These are phyloP conservation scores for Podargus strigoides DNA, from an alignment of 2,797 vertebrate genomes.

Conservation along the genomic window DNA sequence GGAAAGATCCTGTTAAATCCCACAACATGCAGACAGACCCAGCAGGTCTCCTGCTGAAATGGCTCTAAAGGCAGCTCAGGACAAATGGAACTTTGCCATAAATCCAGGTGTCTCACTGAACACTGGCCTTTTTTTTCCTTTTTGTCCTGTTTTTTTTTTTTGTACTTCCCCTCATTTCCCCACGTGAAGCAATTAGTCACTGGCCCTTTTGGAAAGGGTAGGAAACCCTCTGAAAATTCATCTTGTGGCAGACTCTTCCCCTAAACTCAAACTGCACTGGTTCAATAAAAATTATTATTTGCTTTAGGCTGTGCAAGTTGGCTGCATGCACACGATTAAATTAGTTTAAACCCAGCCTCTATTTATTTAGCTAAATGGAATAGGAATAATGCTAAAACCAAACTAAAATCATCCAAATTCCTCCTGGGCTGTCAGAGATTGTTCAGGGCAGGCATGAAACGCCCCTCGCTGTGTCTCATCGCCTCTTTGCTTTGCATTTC, in stretches of 20 bases:
- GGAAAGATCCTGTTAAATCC: neutral
- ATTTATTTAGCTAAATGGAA: slow-evolving; percentile 51
- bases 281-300: neutral
- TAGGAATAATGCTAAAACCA: neutral
- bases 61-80: neutral
- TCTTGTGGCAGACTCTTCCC: neutral
- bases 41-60: neutral
- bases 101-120: neutral
- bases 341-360: slow-evolving; percentile 3
- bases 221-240: neutral
- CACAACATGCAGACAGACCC: neutral
- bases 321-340: neutral
- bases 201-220: neutral
- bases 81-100: neutral
- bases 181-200: neutral
- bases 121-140: neutral
- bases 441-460: neutral
- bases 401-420: neutral
- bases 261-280: neutral
- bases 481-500: neutral
- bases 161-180: neutral
- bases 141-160: too few relatives aligned
- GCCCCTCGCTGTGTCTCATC: accelerated
- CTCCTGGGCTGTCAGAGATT: neutral
- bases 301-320: slow-evolving; percentile 5